Conservation (phyloP, 2,113 vertebrate species). For the Muscicapa adusta region DNA sequence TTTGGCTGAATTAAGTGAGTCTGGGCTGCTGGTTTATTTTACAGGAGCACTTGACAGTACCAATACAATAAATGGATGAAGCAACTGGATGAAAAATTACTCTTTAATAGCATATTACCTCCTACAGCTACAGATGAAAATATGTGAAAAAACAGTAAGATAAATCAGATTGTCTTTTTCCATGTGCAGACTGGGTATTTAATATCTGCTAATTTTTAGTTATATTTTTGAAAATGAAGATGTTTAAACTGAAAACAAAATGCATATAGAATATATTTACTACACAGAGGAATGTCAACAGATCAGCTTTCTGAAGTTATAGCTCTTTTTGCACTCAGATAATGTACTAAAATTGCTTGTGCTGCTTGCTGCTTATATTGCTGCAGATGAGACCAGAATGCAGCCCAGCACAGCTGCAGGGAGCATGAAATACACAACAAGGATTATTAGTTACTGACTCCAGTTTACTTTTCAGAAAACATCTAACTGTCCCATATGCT, state of each 20-base stretch:
- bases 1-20: not conserved
- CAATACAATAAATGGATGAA: constrained; percentile 14
- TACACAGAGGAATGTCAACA: not conserved
- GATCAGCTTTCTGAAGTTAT: not conserved
- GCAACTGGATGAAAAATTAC: not conserved
- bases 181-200: not conserved
- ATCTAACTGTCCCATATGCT: not conserved
- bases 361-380: not conserved
- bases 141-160: not conserved
- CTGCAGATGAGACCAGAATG: not conserved
- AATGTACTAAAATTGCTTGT: not conserved
- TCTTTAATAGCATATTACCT: not conserved
- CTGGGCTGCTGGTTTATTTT: constrained; percentile 19
- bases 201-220: not conserved
- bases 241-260: not conserved
- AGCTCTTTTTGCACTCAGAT: not conserved
- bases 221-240: not conserved
- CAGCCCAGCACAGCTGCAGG: not conserved
- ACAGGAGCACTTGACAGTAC: not conserved
- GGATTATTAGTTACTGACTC: not conserved
- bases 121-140: not conserved
- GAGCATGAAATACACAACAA: not conserved
- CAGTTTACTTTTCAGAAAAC: not conserved
- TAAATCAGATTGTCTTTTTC: not conserved
- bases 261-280: not conserved